A percentile compares a stretch with the other conserved stretches of the same genome.
Conservation (phyloP, 1,140 invertebrate species). For the Cephus cinctus region DNA sequence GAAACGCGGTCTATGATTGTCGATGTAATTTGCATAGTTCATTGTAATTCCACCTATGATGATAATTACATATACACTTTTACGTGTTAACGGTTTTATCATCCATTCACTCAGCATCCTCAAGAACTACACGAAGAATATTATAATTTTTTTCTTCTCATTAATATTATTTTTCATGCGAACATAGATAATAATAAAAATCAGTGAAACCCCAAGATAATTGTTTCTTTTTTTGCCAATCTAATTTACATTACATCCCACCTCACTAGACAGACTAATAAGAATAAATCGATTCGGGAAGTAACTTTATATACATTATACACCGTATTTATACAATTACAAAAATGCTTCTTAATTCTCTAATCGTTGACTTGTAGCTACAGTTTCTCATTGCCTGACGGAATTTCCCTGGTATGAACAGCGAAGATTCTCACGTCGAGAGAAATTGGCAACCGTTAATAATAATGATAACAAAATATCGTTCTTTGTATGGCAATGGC, state of each 20-base stretch:
- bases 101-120: too few species aligned
- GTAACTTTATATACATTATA: constrained; percentile 34
- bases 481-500: constrained; percentile 41
- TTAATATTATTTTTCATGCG: constrained; percentile 35
- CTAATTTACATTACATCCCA: constrained; percentile 15
- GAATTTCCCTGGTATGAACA: too few species aligned
- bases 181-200: constrained; percentile 40
- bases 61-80: too few species aligned
- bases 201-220: constrained; percentile 34
- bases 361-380: constrained; percentile 19
- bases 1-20: too few species aligned
- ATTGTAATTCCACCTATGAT: too few species aligned
- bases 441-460: constrained; percentile 10
- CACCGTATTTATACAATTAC: constrained; percentile 34
- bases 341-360: constrained; percentile 26
- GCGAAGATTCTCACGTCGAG: too few species aligned
- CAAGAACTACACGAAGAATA: too few species aligned
- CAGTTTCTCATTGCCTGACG: too few species aligned
- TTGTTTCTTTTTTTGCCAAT: constrained; percentile 17
- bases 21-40: too few species aligned
- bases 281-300: constrained; percentile 17
- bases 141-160: constrained; percentile 20
- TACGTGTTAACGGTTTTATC: too few species aligned
- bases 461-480: constrained; percentile 31
- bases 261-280: constrained; percentile 17